Percentiles rank a stretch among this genome's conserved stretches.
These are phyloP conservation scores for Sesamia nonagrioides DNA, from an alignment of 1,140 invertebrate species.

Conservation along the genomic window DNA sequence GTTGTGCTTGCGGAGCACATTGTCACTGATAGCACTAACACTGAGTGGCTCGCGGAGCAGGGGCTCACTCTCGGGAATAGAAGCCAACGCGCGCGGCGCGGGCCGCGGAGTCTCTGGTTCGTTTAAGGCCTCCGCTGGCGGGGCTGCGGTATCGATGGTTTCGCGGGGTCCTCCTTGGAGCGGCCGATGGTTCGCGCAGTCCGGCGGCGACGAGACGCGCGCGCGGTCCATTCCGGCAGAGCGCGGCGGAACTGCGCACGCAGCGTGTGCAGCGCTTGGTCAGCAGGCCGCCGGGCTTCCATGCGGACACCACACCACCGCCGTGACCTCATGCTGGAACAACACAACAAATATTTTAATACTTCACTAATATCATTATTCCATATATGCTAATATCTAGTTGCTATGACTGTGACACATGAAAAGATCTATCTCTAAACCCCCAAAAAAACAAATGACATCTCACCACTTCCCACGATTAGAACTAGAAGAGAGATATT, in stretches of 20 bases:
- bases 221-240: slow-evolving; percentile 84
- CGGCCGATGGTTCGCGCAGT: slow-evolving; percentile 78
- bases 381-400: background rate
- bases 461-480: slow-evolving; percentile 12
- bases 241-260: slow-evolving; percentile 79
- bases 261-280: slow-evolving; percentile 77
- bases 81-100: slow-evolving; percentile 72
- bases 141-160: slow-evolving; percentile 68
- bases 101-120: slow-evolving; percentile 77
- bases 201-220: slow-evolving; percentile 77
- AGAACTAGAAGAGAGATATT: background rate
- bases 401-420: background rate
- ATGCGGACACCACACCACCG: slow-evolving; percentile 82
- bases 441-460: background rate
- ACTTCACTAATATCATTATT: background rate
- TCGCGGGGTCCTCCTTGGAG: slow-evolving; percentile 82
- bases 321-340: slow-evolving; percentile 84
- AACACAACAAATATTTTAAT: slow-evolving; percentile 34
- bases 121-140: slow-evolving; percentile 74
- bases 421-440: background rate
- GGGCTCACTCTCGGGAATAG: slow-evolving; percentile 80
- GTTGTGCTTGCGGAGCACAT: slow-evolving; percentile 65
- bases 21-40: slow-evolving; percentile 46
- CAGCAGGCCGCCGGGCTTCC: slow-evolving; percentile 83
- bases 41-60: slow-evolving; percentile 62